phyloP scores from a whole-genome alignment of 2,888 invertebrate species.

The Cephus spinipes region DNA sequence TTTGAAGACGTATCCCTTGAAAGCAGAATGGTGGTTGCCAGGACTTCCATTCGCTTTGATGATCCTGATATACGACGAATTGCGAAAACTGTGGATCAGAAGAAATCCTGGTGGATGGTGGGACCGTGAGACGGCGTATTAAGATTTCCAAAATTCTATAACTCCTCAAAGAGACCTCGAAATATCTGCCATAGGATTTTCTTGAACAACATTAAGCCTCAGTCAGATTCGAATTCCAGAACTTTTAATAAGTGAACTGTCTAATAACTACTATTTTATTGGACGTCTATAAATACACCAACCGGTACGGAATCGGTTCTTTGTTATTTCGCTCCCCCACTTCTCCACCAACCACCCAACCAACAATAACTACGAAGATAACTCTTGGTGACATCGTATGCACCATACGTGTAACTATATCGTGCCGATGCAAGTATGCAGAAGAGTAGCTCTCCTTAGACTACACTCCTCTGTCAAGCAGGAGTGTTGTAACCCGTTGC shows the following conservation, averaged over 20 bases:
- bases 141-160: slow-evolving; percentile 29
- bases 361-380: not conserved
- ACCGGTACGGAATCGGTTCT: not conserved
- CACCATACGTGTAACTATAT: not conserved
- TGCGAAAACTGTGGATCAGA: slow-evolving; percentile 77
- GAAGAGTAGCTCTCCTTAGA: slow-evolving; percentile 46
- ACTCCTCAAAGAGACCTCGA: too few species aligned
- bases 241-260: not conserved
- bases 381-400: not conserved
- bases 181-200: not conserved
- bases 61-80: slow-evolving; percentile 82
- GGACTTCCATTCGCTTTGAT: slow-evolving; percentile 79
- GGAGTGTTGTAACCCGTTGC: slow-evolving; percentile 37
- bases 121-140: slow-evolving; percentile 82
- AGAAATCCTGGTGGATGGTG: slow-evolving; percentile 77
- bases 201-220: not conserved
- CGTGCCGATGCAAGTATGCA: slow-evolving; percentile 27
- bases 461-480: slow-evolving; percentile 25
- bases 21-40: slow-evolving; percentile 78
- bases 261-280: not conserved
- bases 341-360: not conserved
- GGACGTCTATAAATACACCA: not conserved
- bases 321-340: not conserved
- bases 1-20: slow-evolving; percentile 77
- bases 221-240: not conserved